phyloP scores from a whole-genome alignment of 2,113 vertebrate genomes.

The Peromyscus maniculatus region DNA sequence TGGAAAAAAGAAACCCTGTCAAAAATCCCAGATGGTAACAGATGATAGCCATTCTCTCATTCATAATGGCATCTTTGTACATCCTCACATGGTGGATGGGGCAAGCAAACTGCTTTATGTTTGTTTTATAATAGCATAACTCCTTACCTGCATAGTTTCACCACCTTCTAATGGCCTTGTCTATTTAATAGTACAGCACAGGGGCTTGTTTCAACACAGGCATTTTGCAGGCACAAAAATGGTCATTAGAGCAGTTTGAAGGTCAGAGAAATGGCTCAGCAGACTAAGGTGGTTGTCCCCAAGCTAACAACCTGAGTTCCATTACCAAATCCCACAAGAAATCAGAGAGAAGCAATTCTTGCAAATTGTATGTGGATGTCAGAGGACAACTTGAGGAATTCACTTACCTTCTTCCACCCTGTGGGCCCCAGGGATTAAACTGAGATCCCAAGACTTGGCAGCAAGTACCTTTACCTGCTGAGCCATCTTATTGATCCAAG shows the following conservation, averaged over 20 bases:
- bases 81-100: not conserved
- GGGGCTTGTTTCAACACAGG: not conserved
- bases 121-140: not conserved
- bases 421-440: not conserved
- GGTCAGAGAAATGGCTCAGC: not conserved
- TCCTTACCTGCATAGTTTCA: not conserved
- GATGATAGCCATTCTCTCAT: not conserved
- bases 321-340: not conserved
- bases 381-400: not conserved
- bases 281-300: not conserved
- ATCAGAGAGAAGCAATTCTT: not conserved
- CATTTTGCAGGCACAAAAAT: not conserved
- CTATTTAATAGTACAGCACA: not conserved
- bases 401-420: not conserved
- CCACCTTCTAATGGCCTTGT: not conserved
- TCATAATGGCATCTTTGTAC: not conserved
- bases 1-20: not conserved
- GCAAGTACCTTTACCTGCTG: not conserved
- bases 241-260: not conserved
- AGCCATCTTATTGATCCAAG: too few species aligned
- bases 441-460: too few species aligned
- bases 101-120: too few species aligned
- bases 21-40: not conserved
- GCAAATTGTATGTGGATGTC: not conserved
- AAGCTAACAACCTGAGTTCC: not conserved